These are phyloP conservation scores for Tyria jacobaeae DNA, from an alignment of 2,888 invertebrate genomes.

Conservation along the genomic window DNA sequence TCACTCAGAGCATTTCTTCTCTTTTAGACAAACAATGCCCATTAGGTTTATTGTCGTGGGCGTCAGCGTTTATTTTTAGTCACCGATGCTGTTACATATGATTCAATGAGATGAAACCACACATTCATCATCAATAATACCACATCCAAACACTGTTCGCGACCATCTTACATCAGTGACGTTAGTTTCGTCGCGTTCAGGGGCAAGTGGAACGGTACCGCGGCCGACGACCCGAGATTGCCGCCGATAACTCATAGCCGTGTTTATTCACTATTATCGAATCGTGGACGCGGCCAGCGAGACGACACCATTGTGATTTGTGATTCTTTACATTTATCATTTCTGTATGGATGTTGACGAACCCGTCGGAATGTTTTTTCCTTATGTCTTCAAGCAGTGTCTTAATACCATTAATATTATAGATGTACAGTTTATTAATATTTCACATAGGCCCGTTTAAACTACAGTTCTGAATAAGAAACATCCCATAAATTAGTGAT, in stretches of 20 bases:
- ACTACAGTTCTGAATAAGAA: background rate
- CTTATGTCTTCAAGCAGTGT: conserved; percentile 14
- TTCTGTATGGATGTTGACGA: conserved; percentile 48
- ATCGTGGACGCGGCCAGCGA: conserved; percentile 51
- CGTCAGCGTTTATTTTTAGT: background rate
- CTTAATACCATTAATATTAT: conserved; percentile 18
- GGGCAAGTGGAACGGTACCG: conserved; percentile 84
- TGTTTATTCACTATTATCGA: conserved; percentile 84
- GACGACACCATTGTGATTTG: conserved; percentile 48
- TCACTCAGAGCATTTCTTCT: background rate
- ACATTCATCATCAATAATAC: conserved; percentile 33
- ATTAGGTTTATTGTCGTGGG: no score
- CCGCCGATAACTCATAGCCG: conserved; percentile 82
- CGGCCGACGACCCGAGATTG: conserved; percentile 85
- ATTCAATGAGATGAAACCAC: background rate
- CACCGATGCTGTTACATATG: background rate
- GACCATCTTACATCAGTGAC: conserved; percentile 41
- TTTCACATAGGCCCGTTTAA: background rate
- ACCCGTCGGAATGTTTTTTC: conserved; percentile 35
- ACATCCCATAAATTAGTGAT: background rate
- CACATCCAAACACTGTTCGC: conserved; percentile 59
- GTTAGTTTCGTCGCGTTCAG: conserved; percentile 80
- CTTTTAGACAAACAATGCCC: background rate
- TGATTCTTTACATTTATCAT: conserved; percentile 48
- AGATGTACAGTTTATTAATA: conserved; percentile 5